A percentile compares a stretch with the other conserved stretches of the same genome.
These are phyloP conservation scores for Teinopalpus imperialis DNA, from an alignment of 2,888 invertebrate genomes.

Conservation along the genomic window DNA sequence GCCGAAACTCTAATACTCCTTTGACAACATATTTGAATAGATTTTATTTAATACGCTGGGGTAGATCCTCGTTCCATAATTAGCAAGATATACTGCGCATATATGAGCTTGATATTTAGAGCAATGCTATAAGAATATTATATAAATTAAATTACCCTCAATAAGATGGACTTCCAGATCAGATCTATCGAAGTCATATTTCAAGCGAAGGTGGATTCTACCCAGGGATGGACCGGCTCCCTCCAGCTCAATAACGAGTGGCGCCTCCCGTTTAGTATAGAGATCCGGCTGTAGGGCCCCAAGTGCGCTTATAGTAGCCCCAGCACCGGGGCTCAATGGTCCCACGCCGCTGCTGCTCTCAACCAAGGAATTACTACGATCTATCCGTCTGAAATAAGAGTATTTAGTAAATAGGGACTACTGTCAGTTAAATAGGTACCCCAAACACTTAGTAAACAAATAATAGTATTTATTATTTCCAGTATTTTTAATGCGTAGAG, in stretches of 20 bases:
- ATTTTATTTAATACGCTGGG: too few relatives aligned
- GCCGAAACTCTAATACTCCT: too few relatives aligned
- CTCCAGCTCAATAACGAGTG: slow-evolving; percentile 85
- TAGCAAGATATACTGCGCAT: too few relatives aligned
- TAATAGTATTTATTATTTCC: too few relatives aligned
- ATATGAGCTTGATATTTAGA: too few relatives aligned
- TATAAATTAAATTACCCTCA: slow-evolving; percentile 85
- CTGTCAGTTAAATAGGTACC: too few relatives aligned
- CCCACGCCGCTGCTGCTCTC: slow-evolving; percentile 72
- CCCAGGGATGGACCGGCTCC: slow-evolving; percentile 87
- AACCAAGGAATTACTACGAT: slow-evolving; percentile 76
- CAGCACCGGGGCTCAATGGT: slow-evolving; percentile 67
- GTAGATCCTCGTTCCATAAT: too few relatives aligned
- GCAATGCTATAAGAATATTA: too few relatives aligned
- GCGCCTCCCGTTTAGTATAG: slow-evolving; percentile 90
- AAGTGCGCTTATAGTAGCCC: slow-evolving; percentile 73
- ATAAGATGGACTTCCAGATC: slow-evolving; percentile 95
- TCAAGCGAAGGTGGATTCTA: slow-evolving; percentile 90
- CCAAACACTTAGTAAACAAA: too few relatives aligned
- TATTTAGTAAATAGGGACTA: too few relatives aligned
- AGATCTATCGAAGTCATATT: slow-evolving; percentile 94
- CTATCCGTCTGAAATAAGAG: slow-evolving; percentile 63
- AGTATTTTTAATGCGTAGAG: too few relatives aligned
- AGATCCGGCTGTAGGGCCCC: slow-evolving; percentile 94
- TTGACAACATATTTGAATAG: too few relatives aligned